Evolutionary conservation across 2,888 invertebrate species (phyloP), one percentile per base, ranked within the genome.

Genomic region (Tenthredo scrophulariae): DNA sequence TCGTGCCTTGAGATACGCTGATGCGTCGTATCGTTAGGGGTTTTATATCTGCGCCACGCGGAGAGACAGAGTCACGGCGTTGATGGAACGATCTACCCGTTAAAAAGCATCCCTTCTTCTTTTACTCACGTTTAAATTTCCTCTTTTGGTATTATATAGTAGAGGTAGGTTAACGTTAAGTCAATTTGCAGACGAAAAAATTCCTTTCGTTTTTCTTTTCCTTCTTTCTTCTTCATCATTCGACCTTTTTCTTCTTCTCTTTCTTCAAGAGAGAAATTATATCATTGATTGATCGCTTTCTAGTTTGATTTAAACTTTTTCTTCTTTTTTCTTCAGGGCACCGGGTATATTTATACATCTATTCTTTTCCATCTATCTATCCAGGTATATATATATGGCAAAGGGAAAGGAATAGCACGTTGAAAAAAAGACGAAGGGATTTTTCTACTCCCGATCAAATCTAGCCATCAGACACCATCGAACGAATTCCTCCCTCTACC

Each of bases 1-100:
- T 18, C 54, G 26, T 46, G 18, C 37, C 50, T 18, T 18, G 67
- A 43, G 83, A 83, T 83, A 83, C 83, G 83, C 83, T 83, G 83
- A 83, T 83, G 83, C 67, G 43, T 67, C 83, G 65, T 70, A 83
- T 83, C 83, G 83, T 83, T 83, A 83, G 70, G 67, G 50, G 18
- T 46, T 83, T 83, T 70, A 50, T 83, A 83, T 46, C 67, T 65
- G 65, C 9, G 15, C 50, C 22, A 62, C n/a, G 40, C 18, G 7
- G 37, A 80, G 80, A 62, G 50, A 46, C 77, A 33, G 29, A 77
- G 50, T 80, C 58, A 22, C 58, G 80, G 18, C 62, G 58, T 29
- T 62, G 80, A 40, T 22, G 62, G 37, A 26, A 40, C 43, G 74
- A 26, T 74, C 22, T 74, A 2, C 26, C 74, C 26, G 74, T 43